Evolutionary conservation across 2,888 invertebrate genomes (phyloP).

Genomic region (Tetropium fuscum): DNA sequence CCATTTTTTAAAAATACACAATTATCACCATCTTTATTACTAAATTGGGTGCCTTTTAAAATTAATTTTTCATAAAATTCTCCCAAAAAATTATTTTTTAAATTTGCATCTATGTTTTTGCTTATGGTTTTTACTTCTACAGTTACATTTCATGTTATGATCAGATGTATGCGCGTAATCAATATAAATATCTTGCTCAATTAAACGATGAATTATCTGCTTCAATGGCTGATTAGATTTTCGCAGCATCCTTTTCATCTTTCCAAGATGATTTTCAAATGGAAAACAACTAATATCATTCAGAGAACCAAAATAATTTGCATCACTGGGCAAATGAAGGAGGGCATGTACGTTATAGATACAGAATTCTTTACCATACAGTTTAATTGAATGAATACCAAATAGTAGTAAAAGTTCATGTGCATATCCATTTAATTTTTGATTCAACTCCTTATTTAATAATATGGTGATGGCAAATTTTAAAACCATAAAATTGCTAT

Average conservation of each 20-base stretch:
- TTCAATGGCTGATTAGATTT: constrained; percentile 27
- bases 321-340: constrained; percentile 23
- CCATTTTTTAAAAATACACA: constrained; percentile 7
- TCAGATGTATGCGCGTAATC: not conserved
- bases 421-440: constrained; percentile 37
- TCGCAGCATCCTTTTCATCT: constrained; percentile 22
- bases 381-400: constrained; percentile 15
- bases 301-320: constrained; percentile 17
- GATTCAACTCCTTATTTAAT: constrained; percentile 29
- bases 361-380: constrained; percentile 27
- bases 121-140: too few species aligned
- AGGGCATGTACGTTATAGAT: constrained; percentile 23
- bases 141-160: not conserved
- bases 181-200: not conserved
- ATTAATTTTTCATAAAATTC: constrained; percentile 1
- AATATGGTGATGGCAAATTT: constrained; percentile 40
- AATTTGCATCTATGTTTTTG: not conserved
- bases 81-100: not conserved
- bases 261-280: constrained; percentile 22
- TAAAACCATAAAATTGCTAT: constrained; percentile 38
- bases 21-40: not conserved
- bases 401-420: constrained; percentile 27
- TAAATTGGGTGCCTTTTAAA: not conserved
- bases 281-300: constrained; percentile 25
- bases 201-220: constrained; percentile 13